phyloP scores from a whole-genome alignment of 2,113 vertebrate species.

The Callipepla squamata region DNA sequence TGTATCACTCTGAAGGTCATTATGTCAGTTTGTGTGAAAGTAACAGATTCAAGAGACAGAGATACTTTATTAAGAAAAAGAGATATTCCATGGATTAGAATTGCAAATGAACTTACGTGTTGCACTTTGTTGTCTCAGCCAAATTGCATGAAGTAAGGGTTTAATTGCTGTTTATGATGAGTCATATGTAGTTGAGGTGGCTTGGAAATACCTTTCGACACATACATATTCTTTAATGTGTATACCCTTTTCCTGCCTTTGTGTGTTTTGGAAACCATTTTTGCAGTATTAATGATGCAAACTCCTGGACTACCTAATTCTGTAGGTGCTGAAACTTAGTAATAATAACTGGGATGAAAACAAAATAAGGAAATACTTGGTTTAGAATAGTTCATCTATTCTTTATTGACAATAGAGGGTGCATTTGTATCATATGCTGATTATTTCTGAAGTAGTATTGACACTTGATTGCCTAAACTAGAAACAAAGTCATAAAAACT shows the following conservation, averaged over 20 bases:
- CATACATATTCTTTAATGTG: background rate
- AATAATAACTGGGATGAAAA: background rate
- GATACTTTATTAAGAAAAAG: background rate
- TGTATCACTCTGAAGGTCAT: background rate
- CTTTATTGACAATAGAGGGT: background rate
- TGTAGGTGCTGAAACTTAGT: background rate
- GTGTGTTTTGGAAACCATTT: background rate
- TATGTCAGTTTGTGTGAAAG: background rate
- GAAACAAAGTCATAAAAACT: background rate
- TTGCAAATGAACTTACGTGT: background rate
- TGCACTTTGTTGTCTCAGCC: background rate
- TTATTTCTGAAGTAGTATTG: background rate
- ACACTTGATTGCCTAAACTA: background rate
- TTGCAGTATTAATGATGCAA: background rate
- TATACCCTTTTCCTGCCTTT: background rate
- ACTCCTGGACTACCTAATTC: background rate
- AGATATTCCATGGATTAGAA: background rate
- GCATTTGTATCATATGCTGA: background rate
- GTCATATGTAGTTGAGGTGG: background rate
- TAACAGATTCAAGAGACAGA: background rate
- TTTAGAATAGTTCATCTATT: background rate
- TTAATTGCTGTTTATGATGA: background rate
- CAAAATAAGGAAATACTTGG: background rate
- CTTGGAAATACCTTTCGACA: background rate
- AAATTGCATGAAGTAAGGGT: background rate